Evolutionary conservation across 35 echinoderm and acorn worm species (phyloP).

Genomic region (Ophiothrix spiculata): DNA sequence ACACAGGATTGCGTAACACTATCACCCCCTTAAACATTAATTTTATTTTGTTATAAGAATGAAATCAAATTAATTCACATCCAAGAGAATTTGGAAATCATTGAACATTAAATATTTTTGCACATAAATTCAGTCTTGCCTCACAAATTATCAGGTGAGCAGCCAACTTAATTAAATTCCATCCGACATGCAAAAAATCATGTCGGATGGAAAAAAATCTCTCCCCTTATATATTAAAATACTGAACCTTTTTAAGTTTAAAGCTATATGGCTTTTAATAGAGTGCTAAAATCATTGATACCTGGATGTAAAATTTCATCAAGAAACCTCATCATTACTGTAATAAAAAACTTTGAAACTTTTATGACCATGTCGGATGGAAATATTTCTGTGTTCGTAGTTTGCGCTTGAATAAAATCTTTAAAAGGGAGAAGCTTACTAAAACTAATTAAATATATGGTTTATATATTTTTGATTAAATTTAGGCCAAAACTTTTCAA

Average conservation of each 20-base stretch:
- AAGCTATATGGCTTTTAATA: neutral
- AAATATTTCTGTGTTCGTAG: neutral
- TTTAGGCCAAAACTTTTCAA: neutral
- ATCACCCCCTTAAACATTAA: too few relatives aligned
- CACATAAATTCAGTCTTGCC: too few relatives aligned
- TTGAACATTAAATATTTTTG: too few relatives aligned
- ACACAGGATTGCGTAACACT: too few relatives aligned
- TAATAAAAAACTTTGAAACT: neutral
- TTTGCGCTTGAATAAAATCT: neutral
- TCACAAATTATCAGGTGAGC: too few relatives aligned
- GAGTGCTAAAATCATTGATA: neutral
- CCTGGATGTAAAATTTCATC: neutral
- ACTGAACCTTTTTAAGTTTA: neutral
- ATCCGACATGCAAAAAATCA: neutral
- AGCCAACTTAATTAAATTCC: too few relatives aligned
- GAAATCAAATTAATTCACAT: too few relatives aligned
- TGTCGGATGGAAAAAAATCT: neutral
- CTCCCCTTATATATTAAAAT: neutral
- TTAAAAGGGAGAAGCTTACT: neutral
- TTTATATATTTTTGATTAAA: neutral
- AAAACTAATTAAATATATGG: neutral
- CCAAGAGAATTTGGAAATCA: too few relatives aligned
- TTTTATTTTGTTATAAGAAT: too few relatives aligned
- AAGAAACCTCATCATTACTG: neutral
- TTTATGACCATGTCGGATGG: neutral